A percentile compares a stretch with the other conserved stretches of the same genome.
phyloP scores from a whole-genome alignment of 2,797 vertebrate species.

The Rhincodon typus region DNA sequence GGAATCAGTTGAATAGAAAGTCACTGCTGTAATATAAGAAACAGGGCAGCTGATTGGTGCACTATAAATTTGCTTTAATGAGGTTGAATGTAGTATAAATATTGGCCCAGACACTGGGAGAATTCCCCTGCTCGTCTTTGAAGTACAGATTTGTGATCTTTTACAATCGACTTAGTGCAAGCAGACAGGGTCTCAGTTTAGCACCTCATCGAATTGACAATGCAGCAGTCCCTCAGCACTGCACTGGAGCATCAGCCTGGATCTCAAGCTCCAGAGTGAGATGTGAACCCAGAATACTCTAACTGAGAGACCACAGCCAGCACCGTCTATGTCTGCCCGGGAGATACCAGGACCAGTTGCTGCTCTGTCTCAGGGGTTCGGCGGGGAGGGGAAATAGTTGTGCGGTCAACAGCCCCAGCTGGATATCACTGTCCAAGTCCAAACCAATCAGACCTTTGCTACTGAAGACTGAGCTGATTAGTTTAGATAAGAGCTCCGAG shows the following conservation, averaged over 20 bases:
- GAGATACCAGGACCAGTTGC: not conserved
- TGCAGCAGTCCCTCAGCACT: not conserved
- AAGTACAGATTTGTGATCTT: not conserved
- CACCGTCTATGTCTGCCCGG: not conserved
- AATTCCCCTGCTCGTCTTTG: not conserved
- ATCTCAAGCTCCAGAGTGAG: not conserved
- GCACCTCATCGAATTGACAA: not conserved
- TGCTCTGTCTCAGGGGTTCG: not conserved
- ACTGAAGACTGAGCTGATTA: not conserved
- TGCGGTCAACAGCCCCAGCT: not conserved
- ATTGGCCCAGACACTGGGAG: not conserved
- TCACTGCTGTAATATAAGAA: too few relatives aligned
- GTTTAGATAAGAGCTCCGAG: not conserved
- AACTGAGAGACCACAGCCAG: not conserved
- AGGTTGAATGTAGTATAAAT: not conserved
- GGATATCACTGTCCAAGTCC: not conserved
- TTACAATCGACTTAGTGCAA: not conserved
- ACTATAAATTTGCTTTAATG: too few relatives aligned
- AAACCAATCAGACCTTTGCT: not conserved
- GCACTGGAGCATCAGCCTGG: not conserved
- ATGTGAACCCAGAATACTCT: not conserved
- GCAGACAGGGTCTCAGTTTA: not conserved
- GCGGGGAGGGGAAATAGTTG: not conserved
- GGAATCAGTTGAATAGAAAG: too few relatives aligned
- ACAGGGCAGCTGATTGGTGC: too few relatives aligned